These are phyloP conservation scores for Cerastis rubricosa DNA, from an alignment of 2,888 invertebrate genomes.

Conservation along the genomic window DNA sequence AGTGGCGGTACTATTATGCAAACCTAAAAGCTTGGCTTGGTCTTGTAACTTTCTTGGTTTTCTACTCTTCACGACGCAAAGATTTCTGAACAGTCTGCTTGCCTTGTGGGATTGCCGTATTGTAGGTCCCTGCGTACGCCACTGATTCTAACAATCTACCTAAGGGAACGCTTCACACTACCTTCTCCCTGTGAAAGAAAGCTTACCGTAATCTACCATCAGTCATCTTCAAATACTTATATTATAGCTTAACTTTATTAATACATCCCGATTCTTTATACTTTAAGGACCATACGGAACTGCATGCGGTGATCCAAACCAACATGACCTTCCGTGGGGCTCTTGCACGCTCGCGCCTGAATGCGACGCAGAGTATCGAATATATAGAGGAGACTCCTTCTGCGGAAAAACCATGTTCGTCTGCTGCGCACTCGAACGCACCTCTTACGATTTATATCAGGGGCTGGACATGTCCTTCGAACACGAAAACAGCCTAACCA, in stretches of 20 bases:
- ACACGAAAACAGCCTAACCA: constrained; percentile 27
- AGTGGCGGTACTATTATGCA: too few species aligned
- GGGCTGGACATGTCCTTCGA: constrained; percentile 83
- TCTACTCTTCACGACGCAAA: too few species aligned
- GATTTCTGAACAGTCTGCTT: too few species aligned
- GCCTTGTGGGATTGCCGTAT: too few species aligned
- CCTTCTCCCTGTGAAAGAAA: not conserved
- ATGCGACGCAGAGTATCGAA: constrained; percentile 82
- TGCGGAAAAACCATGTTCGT: constrained; percentile 82
- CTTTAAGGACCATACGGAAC: constrained; percentile 84
- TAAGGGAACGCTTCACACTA: not conserved
- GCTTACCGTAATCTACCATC: not conserved
- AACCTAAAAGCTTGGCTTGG: too few species aligned
- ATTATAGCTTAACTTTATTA: constrained; percentile 7
- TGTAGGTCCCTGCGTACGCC: too few species aligned
- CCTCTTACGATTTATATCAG: constrained; percentile 82
- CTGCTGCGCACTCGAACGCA: constrained; percentile 80
- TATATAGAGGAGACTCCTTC: constrained; percentile 82
- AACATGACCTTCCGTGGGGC: constrained; percentile 86
- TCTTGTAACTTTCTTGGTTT: too few species aligned
- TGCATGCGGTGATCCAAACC: constrained; percentile 84
- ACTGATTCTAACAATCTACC: too few species aligned
- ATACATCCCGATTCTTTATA: not conserved
- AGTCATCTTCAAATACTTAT: not conserved
- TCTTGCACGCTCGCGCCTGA: constrained; percentile 80